phyloP scores from a whole-genome alignment of 1,140 invertebrate genomes.

The Heterodera carotae region DNA sequence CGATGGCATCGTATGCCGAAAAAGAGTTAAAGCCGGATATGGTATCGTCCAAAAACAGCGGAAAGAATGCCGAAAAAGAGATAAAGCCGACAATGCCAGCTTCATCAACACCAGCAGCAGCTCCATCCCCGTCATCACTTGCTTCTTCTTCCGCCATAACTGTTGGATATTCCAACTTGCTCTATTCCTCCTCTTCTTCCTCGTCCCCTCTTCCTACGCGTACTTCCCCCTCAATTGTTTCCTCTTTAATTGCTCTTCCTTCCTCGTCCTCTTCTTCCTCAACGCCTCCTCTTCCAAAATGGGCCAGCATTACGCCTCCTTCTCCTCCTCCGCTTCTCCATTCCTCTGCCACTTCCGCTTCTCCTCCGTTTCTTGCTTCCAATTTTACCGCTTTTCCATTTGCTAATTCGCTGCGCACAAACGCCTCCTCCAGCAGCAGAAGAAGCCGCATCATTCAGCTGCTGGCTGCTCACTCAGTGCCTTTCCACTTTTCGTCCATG shows the following conservation, averaged over 20 bases:
- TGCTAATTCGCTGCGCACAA: neutral
- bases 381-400: neutral
- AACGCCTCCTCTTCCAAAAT: neutral
- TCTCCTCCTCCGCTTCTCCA: neutral
- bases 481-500: constrained; percentile 4
- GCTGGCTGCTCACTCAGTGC: neutral
- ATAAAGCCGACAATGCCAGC: neutral
- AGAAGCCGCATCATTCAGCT: neutral
- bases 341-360: neutral
- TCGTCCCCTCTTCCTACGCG: neutral
- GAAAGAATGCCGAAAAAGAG: no score
- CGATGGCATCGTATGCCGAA: no score
- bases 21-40: no score
- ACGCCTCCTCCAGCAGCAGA: neutral
- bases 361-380: neutral
- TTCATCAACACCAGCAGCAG: neutral
- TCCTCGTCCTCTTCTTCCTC: neutral
- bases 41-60: neutral
- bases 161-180: no score
- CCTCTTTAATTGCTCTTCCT: no score
- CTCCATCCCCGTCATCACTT: neutral
- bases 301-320: neutral
- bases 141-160: neutral
- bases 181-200: neutral
- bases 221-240: no score